These are phyloP conservation scores for Ochotona curzoniae DNA, from an alignment of 2,113 vertebrate species.

Conservation along the genomic window DNA sequence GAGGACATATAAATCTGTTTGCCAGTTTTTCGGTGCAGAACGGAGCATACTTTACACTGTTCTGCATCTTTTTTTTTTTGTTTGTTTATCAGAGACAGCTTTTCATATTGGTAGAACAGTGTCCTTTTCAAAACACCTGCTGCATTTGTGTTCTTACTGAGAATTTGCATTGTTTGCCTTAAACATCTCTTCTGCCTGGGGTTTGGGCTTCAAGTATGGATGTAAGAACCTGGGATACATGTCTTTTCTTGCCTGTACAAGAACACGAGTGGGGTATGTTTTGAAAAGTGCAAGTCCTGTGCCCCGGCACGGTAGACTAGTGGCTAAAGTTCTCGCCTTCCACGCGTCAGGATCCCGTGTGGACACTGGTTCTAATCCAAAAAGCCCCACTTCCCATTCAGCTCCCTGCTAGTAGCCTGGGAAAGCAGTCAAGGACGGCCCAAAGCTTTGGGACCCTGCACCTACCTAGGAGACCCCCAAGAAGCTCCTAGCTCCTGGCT, in stretches of 20 bases:
- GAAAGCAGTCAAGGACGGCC: no score
- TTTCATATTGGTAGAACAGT: constrained; percentile 7
- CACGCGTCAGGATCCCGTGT: no score
- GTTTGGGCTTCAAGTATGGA: constrained; percentile 26
- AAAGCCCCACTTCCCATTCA: no score
- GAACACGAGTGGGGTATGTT: constrained; percentile 38
- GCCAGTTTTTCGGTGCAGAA: constrained; percentile 17
- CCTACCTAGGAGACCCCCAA: no score
- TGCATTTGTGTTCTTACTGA: constrained; percentile 2
- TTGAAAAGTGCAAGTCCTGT: no score
- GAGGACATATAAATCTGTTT: constrained; percentile 23
- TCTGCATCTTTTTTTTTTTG: constrained; percentile 40
- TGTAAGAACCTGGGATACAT: neutral
- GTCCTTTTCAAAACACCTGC: neutral
- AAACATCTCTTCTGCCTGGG: neutral
- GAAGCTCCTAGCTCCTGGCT: no score
- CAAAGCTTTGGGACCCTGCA: no score
- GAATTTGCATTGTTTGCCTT: constrained; percentile 50
- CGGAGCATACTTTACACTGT: neutral
- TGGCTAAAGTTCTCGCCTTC: no score
- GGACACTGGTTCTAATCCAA: no score
- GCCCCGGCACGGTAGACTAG: no score
- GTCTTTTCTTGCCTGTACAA: neutral
- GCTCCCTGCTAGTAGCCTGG: no score
- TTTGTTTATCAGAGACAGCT: neutral